Evolutionary conservation across 1,140 invertebrate species (phyloP).

Genomic region (Drosophila ananassae): DNA sequence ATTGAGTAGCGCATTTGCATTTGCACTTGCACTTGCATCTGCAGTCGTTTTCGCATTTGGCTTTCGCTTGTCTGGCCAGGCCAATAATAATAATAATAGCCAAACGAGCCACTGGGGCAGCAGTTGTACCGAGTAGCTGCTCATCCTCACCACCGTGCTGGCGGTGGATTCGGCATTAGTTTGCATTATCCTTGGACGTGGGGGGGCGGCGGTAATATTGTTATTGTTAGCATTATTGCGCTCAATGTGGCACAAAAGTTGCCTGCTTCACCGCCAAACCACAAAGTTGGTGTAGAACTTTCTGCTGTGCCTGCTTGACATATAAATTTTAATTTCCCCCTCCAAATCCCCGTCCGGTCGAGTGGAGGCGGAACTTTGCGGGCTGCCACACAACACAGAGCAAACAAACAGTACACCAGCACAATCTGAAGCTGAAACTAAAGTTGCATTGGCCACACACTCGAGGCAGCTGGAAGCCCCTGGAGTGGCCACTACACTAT

Average conservation of each 20-base stretch:
- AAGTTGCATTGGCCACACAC: slow-evolving; percentile 49
- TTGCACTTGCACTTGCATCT: slow-evolving; percentile 39
- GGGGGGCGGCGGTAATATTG: slow-evolving; percentile 45
- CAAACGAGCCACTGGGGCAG: slow-evolving; percentile 21
- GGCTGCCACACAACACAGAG: slow-evolving; percentile 33
- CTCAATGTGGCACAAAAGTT: slow-evolving; percentile 71
- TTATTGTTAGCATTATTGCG: slow-evolving; percentile 72
- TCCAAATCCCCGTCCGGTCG: not conserved
- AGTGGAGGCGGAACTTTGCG: slow-evolving; percentile 46
- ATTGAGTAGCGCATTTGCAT: slow-evolving; percentile 54
- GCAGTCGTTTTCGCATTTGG: slow-evolving; percentile 27
- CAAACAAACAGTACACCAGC: slow-evolving; percentile 27
- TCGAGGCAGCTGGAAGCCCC: slow-evolving; percentile 35
- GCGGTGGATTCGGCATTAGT: slow-evolving; percentile 66
- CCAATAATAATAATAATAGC: slow-evolving; percentile 44
- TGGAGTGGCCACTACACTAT: slow-evolving; percentile 41
- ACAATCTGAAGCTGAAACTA: slow-evolving; percentile 42
- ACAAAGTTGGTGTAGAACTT: slow-evolving; percentile 63
- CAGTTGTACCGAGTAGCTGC: slow-evolving; percentile 10
- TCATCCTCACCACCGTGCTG: slow-evolving; percentile 30
- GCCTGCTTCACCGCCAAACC: slow-evolving; percentile 30
- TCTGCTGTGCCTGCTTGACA: slow-evolving; percentile 62
- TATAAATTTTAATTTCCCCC: slow-evolving; percentile 72
- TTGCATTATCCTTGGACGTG: slow-evolving; percentile 61
- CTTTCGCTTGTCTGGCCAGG: slow-evolving; percentile 4